Evolutionary conservation across 2,888 invertebrate genomes (phyloP), one percentile per base, ranked within the genome.

Genomic region (Drosophila phalerata): DNA sequence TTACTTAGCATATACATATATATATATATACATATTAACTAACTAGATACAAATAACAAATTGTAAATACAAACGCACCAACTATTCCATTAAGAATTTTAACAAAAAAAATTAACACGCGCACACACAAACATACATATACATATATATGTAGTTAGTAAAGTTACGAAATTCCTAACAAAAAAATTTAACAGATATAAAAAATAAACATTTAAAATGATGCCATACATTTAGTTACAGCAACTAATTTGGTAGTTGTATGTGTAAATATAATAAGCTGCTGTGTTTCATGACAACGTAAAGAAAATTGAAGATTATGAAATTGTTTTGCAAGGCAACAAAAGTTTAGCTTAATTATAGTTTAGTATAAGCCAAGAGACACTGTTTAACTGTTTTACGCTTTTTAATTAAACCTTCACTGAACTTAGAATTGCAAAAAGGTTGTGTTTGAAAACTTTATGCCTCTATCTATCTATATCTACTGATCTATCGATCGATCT

Each of bases 271-370:
- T 65, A 69, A 42, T 43, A 28, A 88, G 72, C 88, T 88, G 85
- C 85, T 88, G 87, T 89, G 88, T 88, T 88, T 88, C 90, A 86
- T 88, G 90, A 88, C 88, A 88, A 88, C 88, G 88, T 88, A 88
- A 88, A 81, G 51, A 70, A 65, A 72, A 65, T 67, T 64, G 76
- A 73, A 73, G 69, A 63, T 63, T 48, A 51, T 43, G 37, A 61
- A 58, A 70, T 70, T 79, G 55, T 58, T 68, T 72, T 67, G 72
- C 56, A 11, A 49, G 8, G 40, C 64, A 55, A 65, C 60, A 64
- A 72, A 40, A n/a, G 10, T 55, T 42, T 52, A 69, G 70, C 78
- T 64, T 57, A 72, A 66, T 9, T 56, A 61, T 68, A 73, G 56
- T 58, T 73, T 69, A 79, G 69, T 56, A 22, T 68, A 68, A 73